Conservation (phyloP, 1,140 invertebrate species). For the Samia ricini region DNA sequence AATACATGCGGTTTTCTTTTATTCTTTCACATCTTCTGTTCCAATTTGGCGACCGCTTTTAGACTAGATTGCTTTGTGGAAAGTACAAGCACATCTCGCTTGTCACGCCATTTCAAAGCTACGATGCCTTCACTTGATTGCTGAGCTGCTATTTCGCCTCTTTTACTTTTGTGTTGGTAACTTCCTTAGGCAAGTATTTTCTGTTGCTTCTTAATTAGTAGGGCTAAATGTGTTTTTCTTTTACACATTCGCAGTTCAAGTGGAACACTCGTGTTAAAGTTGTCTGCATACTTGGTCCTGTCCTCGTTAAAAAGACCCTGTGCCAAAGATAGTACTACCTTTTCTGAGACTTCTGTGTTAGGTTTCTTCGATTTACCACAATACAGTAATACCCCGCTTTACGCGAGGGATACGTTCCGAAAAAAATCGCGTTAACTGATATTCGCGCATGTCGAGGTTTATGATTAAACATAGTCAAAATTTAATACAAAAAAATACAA, state of each 20-base stretch:
- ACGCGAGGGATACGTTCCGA: too few species aligned
- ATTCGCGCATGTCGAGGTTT: too few species aligned
- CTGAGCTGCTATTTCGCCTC: constrained; percentile 11
- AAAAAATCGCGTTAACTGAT: too few species aligned
- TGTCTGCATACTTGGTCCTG: not conserved
- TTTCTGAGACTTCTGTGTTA: not conserved
- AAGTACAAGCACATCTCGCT: constrained; percentile 11
- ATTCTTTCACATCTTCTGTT: too few species aligned
- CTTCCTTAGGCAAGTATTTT: constrained; percentile 15
- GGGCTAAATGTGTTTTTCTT: constrained; percentile 13
- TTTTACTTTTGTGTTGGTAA: constrained; percentile 7
- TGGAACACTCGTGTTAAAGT: constrained; percentile 13
- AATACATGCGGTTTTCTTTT: too few species aligned
- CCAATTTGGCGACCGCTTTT: constrained; percentile 6
- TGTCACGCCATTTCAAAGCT: constrained; percentile 15
- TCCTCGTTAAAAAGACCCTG: not conserved
- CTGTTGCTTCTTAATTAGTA: constrained; percentile 9
- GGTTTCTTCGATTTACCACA: not conserved
- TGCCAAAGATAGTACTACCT: not conserved
- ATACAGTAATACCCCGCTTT: too few species aligned
- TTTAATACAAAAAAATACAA: too few species aligned
- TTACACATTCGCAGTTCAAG: constrained; percentile 4
- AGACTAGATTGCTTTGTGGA: constrained; percentile 17
- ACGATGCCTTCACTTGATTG: constrained; percentile 14
- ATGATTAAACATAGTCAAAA: too few species aligned